Evolutionary conservation across 2,113 vertebrate genomes (phyloP), one percentile per base, ranked within the genome.

Genomic region (Tor tambroides): DNA sequence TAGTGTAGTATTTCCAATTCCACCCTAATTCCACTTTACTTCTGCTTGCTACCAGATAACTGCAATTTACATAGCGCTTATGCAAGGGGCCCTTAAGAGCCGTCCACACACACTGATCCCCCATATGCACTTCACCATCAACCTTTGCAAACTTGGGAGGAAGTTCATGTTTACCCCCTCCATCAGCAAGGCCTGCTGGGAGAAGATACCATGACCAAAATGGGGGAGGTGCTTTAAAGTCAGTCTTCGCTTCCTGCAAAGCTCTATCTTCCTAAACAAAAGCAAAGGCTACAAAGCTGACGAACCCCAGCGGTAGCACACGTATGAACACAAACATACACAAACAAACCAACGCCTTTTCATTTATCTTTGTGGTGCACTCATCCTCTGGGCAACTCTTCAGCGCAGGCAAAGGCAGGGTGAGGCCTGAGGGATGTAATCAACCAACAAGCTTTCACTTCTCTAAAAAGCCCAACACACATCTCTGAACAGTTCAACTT

Each of bases 171-270:
- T 87, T 80, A 87, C 87, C 88, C 79, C 87, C 84, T 86, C 83
- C 80, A 84, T 85, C 89, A 87, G 69, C 61, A 75, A 26, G 56
- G 84, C 84, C 88, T 90, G 88, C 85, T 89, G 76, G 77, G 75
- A 89, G 87, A 79, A 90, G 91, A 91, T 89, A 91, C 76, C 85
- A 89, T 69, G 80, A 69, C 67, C 78, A 30, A 81, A 30, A 59
- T 38, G 32, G 46, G 71, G 85, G 88, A 84, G 87, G 78, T 43
- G 74, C 65, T 75, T 84, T 41, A 85, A 81, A 91, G 77, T 72
- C 56, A 82, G 87, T 86, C 49, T 77, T 59, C 28, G 38, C 76
- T 87, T 89, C 87, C 87, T 90, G 85, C 46, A 59, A 72, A 61
- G n/a, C 26, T 51, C 79, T 51, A 28, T 82, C 79, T 86, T 35